Percentiles rank a stretch among this genome's conserved stretches.
These are phyloP conservation scores for Proisotoma minuta DNA, from an alignment of 2,888 invertebrate genomes.

Conservation along the genomic window DNA sequence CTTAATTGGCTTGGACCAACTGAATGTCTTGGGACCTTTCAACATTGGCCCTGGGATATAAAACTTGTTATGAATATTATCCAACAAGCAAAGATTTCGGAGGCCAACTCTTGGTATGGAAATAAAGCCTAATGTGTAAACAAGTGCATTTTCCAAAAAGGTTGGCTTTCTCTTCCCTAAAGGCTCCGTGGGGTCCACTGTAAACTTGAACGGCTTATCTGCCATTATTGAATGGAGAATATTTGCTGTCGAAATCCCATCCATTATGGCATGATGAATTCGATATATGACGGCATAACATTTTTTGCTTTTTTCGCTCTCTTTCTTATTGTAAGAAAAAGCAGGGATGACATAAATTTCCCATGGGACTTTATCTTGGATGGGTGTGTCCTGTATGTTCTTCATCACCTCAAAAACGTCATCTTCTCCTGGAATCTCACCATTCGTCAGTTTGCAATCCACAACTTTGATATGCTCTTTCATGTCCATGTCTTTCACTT, in stretches of 20 bases:
- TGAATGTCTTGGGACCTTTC: conserved; percentile 37
- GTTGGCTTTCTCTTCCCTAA: conserved; percentile 5
- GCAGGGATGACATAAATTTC: conserved; percentile 39
- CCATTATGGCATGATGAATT: conserved; percentile 35
- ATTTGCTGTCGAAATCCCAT: conserved; percentile 38
- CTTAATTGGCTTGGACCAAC: conserved; percentile 39
- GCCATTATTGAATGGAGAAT: conserved; percentile 36
- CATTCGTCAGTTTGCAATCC: conserved; percentile 11
- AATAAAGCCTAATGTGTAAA: conserved; percentile 29
- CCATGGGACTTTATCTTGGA: conserved; percentile 35
- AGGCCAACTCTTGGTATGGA: conserved; percentile 32
- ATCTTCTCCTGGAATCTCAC: conserved; percentile 20
- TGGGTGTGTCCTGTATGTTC: conserved; percentile 35
- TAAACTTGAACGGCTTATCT: conserved; percentile 43
- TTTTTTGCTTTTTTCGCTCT: neutral
- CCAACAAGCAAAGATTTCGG: conserved; percentile 17
- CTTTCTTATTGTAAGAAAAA: conserved; percentile 14
- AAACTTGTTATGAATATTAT: conserved; percentile 25
- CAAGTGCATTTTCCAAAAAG: conserved; percentile 12
- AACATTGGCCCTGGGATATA: conserved; percentile 34
- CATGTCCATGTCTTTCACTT: conserved; percentile 15
- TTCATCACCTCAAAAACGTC: conserved; percentile 34
- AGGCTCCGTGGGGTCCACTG: conserved; percentile 38
- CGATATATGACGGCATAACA: conserved; percentile 40
- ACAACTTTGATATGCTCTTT: conserved; percentile 32